Percentiles rank a stretch among this genome's conserved stretches.
Evolutionary conservation across 2,797 vertebrate species (phyloP).

Genomic region (Pangasius sanitwongsei): DNA sequence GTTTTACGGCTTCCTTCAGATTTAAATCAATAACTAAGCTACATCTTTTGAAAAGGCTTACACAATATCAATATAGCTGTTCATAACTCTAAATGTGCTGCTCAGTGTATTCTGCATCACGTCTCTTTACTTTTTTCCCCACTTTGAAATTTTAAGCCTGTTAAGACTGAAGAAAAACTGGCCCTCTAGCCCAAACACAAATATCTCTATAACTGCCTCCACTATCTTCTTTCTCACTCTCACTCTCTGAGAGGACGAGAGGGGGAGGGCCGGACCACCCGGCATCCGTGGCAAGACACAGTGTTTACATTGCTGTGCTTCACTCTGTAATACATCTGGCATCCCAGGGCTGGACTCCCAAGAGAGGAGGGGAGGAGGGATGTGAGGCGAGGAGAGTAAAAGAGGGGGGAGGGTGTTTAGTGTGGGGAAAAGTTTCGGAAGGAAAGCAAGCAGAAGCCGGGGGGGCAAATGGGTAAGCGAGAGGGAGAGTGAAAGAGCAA

Average conservation of each 20-base stretch:
- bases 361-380: conserved; percentile 71
- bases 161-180: conserved; percentile 65
- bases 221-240: conserved; percentile 70
- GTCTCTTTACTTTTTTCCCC: conserved; percentile 8
- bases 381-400: conserved; percentile 55
- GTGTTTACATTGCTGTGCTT: conserved; percentile 98
- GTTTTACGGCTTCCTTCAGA: background rate
- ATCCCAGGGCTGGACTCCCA: conserved; percentile 94
- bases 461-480: background rate
- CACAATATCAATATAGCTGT: background rate
- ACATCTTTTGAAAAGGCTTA: background rate
- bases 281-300: conserved; percentile 92
- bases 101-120: background rate
- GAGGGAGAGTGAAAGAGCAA: background rate
- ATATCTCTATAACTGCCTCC: conserved; percentile 79
- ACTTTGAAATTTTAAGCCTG: conserved; percentile 32
- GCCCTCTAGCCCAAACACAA: conserved; percentile 79
- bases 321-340: conserved; percentile 99
- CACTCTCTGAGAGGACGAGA: conserved; percentile 64
- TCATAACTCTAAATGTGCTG: background rate
- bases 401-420: conserved; percentile 25
- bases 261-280: conserved; percentile 89
- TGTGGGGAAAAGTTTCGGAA: conserved; percentile 54
- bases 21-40: background rate
- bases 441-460: conserved; percentile 50